Conservation (phyloP, 2,113 vertebrate genomes). For the Jaculus jaculus region DNA sequence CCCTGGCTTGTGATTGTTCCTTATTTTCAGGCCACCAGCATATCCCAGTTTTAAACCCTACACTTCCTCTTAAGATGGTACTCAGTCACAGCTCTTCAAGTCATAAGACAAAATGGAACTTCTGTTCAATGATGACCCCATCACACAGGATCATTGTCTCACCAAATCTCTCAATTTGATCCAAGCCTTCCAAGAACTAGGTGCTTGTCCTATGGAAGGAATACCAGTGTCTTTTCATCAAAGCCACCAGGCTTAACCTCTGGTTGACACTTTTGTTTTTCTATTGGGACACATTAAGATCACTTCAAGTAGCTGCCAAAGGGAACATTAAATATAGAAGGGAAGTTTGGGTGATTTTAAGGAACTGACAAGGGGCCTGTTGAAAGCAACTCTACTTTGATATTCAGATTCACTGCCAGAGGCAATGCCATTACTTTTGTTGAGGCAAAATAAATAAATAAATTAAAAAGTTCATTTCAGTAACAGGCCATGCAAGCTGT, state of each 20-base stretch:
- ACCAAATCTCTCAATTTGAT: not conserved
- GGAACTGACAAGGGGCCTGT: not conserved
- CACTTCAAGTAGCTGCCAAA: slow-evolving; percentile 7
- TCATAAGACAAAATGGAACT: not conserved
- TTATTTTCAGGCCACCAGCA: not conserved
- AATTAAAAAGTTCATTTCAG: slow-evolving; percentile 20
- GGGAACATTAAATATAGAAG: slow-evolving; percentile 36
- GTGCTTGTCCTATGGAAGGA: not conserved
- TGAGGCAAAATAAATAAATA: no score
- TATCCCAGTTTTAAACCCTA: not conserved
- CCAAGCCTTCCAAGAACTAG: not conserved
- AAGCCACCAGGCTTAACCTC: not conserved
- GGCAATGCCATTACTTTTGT: slow-evolving; percentile 30
- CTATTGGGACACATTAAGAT: not conserved
- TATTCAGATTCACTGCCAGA: slow-evolving; percentile 45
- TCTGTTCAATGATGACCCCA: not conserved
- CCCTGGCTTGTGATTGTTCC: not conserved
- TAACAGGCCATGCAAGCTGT: slow-evolving; percentile 19
- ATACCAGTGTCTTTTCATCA: not conserved
- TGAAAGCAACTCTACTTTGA: slow-evolving; percentile 27
- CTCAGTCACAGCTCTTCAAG: not conserved
- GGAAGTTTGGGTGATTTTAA: slow-evolving; percentile 27
- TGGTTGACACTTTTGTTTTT: not conserved
- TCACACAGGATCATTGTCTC: not conserved
- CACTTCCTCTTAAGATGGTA: not conserved